A percentile compares a stretch with the other conserved stretches of the same genome.
Conservation (phyloP, 1,140 invertebrate genomes). For the Chelonus insularis region DNA sequence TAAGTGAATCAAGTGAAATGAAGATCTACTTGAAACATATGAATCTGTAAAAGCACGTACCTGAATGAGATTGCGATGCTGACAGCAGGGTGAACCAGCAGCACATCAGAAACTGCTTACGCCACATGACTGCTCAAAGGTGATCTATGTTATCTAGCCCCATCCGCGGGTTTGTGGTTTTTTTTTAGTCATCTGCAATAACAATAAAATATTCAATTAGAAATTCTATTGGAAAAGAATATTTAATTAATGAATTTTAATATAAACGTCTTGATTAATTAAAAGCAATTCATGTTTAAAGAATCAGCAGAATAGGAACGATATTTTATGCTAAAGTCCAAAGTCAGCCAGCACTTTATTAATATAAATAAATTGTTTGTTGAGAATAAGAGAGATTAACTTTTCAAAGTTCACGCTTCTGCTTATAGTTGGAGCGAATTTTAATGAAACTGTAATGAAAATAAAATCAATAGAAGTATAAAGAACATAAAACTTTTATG, state of each 20-base stretch:
- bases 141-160: conserved; percentile 49
- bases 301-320: too few relatives aligned
- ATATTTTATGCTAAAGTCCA: too few relatives aligned
- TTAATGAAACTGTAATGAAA: not conserved
- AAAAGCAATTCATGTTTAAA: too few relatives aligned
- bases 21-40: not conserved
- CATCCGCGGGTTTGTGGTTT: conserved; percentile 46
- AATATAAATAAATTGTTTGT: too few relatives aligned
- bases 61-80: conserved; percentile 46
- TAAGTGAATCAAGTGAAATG: too few relatives aligned
- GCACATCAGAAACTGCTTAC: conserved; percentile 51
- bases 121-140: conserved; percentile 55
- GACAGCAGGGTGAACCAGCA: conserved; percentile 53
- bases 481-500: too few relatives aligned
- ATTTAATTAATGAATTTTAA: too few relatives aligned
- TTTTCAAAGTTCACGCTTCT: not conserved
- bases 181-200: conserved; percentile 51
- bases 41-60: conserved; percentile 34
- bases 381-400: too few relatives aligned
- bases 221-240: too few relatives aligned
- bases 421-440: not conserved
- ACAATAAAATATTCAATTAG: not conserved
- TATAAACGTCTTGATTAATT: too few relatives aligned
- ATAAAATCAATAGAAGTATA: not conserved
- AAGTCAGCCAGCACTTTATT: too few relatives aligned